These are phyloP conservation scores for Stegodyphus mimosarum DNA, from an alignment of 1,140 invertebrate species.

Conservation along the genomic window DNA sequence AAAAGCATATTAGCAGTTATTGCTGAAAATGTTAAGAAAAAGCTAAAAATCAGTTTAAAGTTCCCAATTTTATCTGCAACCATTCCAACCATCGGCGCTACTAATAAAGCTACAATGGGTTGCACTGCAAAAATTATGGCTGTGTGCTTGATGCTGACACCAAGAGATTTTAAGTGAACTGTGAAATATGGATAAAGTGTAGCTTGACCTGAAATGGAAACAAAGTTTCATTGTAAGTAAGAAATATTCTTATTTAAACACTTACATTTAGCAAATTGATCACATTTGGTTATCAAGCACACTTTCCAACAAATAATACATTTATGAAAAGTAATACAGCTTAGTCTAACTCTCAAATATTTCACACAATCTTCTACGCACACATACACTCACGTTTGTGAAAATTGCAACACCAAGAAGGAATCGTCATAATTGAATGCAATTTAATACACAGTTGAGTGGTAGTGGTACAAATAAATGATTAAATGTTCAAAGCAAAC, in stretches of 20 bases:
- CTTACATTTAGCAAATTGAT: not conserved
- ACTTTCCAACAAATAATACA: not conserved
- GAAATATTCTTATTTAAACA: not conserved
- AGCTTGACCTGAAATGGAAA: slow-evolving; percentile 34
- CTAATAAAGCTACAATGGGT: slow-evolving; percentile 75
- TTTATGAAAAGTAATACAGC: not conserved
- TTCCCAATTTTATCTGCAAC: slow-evolving; percentile 83
- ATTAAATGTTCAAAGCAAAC: too few relatives aligned
- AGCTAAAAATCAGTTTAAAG: slow-evolving; percentile 79
- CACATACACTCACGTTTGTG: not conserved
- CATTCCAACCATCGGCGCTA: slow-evolving; percentile 82
- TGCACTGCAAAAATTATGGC: slow-evolving; percentile 75
- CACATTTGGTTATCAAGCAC: not conserved
- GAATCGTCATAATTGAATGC: too few relatives aligned
- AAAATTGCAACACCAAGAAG: too few relatives aligned
- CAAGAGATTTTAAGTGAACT: slow-evolving; percentile 34
- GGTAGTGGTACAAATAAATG: too few relatives aligned
- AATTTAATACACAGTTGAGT: too few relatives aligned
- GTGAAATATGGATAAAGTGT: slow-evolving; percentile 51
- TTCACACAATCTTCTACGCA: not conserved
- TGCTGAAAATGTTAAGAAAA: slow-evolving; percentile 78
- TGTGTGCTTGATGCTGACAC: slow-evolving; percentile 12
- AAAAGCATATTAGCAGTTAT: slow-evolving; percentile 76
- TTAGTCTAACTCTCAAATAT: not conserved
- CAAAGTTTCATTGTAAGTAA: not conserved